Evolutionary conservation across 1,140 invertebrate genomes (phyloP).

Genomic region (Prorops nasuta): DNA sequence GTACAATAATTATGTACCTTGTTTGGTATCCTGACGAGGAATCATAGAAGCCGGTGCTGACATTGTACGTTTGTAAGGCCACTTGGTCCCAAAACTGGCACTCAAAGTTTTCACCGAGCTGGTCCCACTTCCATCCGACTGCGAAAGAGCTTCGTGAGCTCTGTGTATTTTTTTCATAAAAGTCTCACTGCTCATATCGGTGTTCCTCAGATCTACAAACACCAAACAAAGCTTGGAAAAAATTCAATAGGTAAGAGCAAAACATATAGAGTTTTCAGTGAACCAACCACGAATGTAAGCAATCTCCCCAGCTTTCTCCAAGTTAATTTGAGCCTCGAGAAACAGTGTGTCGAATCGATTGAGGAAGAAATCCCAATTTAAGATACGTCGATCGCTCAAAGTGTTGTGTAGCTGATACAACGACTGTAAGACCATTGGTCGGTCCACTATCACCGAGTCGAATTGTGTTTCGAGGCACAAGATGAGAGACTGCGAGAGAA

Average conservation of each 20-base stretch:
- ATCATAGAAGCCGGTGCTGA: conserved; percentile 84
- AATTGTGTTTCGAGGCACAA: conserved; percentile 91
- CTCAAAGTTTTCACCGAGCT: conserved; percentile 78
- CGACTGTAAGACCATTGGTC: conserved; percentile 95
- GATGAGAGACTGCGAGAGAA: conserved; percentile 68
- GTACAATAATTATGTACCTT: conserved; percentile 69
- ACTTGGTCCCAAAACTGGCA: conserved; percentile 88
- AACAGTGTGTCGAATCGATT: conserved; percentile 95
- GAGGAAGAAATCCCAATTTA: conserved; percentile 98
- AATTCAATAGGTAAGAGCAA: not conserved
- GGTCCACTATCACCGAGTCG: conserved; percentile 91
- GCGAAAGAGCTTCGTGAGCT: conserved; percentile 84
- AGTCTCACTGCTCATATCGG: conserved; percentile 83
- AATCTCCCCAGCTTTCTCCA: conserved; percentile 81
- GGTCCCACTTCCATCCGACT: conserved; percentile 62
- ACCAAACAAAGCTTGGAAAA: conserved; percentile 2
- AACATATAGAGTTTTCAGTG: not conserved
- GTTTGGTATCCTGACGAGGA: conserved; percentile 72
- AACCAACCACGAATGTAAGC: conserved; percentile 75
- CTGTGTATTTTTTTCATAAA: conserved; percentile 86
- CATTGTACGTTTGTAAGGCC: conserved; percentile 93
- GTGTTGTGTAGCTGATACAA: conserved; percentile 93
- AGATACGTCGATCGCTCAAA: conserved; percentile 83
- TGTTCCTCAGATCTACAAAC: conserved; percentile 80
- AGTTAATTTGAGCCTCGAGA: conserved; percentile 89